Percentiles rank a stretch among this genome's conserved stretches.
Evolutionary conservation across 2,888 invertebrate species (phyloP).

Genomic region (Hemithea aestivaria): DNA sequence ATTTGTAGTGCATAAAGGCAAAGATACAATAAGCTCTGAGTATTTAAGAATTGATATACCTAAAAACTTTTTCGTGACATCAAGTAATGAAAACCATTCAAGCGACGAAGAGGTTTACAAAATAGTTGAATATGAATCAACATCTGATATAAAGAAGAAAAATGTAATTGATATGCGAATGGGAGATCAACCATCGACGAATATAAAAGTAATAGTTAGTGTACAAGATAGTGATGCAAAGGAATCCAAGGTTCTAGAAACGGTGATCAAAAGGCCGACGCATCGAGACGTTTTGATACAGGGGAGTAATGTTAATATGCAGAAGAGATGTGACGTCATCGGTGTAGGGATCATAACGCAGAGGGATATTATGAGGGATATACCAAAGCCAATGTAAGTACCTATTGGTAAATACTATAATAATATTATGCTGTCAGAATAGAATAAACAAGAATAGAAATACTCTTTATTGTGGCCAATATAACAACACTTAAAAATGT

Average conservation of each 20-base stretch:
- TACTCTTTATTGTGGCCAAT: too few species aligned
- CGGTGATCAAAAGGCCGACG: constrained; percentile 29
- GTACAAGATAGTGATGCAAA: constrained; percentile 34
- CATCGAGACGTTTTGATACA: constrained; percentile 48
- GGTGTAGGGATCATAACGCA: constrained; percentile 57
- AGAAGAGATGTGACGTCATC: constrained; percentile 49
- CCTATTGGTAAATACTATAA: too few species aligned
- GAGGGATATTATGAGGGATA: constrained; percentile 37
- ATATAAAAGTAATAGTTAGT: constrained; percentile 40
- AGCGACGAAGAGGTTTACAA: constrained; percentile 64
- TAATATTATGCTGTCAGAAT: too few species aligned
- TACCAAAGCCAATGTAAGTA: constrained; percentile 54
- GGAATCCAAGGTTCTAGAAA: constrained; percentile 38
- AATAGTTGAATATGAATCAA: constrained; percentile 59
- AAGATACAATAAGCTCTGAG: constrained; percentile 42
- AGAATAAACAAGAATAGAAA: too few species aligned
- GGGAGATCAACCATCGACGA: constrained; percentile 32
- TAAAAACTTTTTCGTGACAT: constrained; percentile 52
- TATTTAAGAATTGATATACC: constrained; percentile 60
- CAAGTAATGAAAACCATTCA: constrained; percentile 39
- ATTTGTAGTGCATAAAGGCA: constrained; percentile 49
- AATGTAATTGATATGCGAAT: constrained; percentile 23
- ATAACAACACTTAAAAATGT: too few species aligned
- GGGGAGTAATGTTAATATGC: constrained; percentile 44
- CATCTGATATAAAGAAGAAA: constrained; percentile 33